These are phyloP conservation scores for Lithosia quadra DNA, from an alignment of 2,888 invertebrate genomes.

Conservation along the genomic window DNA sequence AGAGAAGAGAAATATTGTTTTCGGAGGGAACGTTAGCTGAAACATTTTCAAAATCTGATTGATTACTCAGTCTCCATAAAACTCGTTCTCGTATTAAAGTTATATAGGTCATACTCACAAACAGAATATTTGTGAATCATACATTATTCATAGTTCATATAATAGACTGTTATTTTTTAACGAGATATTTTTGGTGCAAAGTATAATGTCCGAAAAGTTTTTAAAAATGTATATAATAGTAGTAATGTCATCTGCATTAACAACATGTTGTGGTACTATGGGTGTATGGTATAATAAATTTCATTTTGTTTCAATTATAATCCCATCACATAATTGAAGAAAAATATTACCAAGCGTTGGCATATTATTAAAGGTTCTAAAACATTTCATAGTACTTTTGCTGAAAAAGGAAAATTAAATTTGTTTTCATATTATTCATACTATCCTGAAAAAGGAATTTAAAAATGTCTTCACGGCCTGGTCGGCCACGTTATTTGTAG, in stretches of 20 bases:
- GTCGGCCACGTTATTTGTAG: not conserved
- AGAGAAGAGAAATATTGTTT: too few relatives aligned
- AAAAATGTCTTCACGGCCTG: conserved; percentile 3
- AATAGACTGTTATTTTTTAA: not conserved
- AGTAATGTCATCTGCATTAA: not conserved
- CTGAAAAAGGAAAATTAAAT: not conserved
- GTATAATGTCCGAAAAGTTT: not conserved
- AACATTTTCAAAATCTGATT: not conserved
- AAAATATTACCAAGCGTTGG: not conserved
- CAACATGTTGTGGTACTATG: not conserved
- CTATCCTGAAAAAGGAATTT: not conserved
- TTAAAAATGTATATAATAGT: not conserved
- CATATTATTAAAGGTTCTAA: not conserved
- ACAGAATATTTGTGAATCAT: not conserved
- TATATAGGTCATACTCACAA: not conserved
- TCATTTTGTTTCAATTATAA: not conserved
- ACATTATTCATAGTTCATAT: not conserved
- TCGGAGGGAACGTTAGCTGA: too few relatives aligned
- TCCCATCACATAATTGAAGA: not conserved
- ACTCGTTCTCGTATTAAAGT: not conserved
- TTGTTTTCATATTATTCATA: not conserved
- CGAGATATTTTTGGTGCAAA: not conserved
- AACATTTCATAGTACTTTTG: not conserved
- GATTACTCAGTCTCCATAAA: not conserved
- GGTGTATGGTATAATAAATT: too few relatives aligned